Evolutionary conservation across 2,888 invertebrate species (phyloP).

Genomic region (Chydorus sphaericus): DNA sequence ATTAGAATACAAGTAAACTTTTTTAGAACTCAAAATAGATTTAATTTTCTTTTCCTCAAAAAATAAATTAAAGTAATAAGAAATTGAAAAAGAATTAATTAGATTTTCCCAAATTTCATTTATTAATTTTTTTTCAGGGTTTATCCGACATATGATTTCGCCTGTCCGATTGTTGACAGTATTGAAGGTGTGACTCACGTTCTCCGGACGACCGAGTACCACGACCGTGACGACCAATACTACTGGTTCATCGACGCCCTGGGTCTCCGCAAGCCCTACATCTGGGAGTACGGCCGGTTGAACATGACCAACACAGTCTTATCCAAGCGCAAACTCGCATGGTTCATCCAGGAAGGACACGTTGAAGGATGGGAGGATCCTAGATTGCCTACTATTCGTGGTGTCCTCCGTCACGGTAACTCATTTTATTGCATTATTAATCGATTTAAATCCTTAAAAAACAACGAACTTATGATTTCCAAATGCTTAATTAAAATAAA

Average conservation of each 20-base stretch:
- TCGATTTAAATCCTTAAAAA: no score
- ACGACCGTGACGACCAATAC: slow-evolving; percentile 94
- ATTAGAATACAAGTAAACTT: slow-evolving; percentile 72
- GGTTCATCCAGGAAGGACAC: slow-evolving; percentile 86
- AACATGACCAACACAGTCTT: slow-evolving; percentile 98
- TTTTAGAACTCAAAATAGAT: not conserved
- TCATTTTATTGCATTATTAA: no score
- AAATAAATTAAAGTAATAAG: not conserved
- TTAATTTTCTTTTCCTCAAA: slow-evolving; percentile 23
- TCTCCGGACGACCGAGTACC: slow-evolving; percentile 94
- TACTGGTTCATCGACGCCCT: slow-evolving; percentile 90
- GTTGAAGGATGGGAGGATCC: slow-evolving; percentile 99
- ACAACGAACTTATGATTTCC: no score
- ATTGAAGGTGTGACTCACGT: slow-evolving; percentile 96
- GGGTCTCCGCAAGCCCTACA: slow-evolving; percentile 71
- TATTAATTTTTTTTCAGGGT: slow-evolving; percentile 45
- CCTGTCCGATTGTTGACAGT: slow-evolving; percentile 97
- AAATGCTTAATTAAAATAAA: no score
- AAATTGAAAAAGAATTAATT: not conserved
- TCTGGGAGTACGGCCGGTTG: slow-evolving; percentile 91
- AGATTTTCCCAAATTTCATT: not conserved
- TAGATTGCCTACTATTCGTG: slow-evolving; percentile 93
- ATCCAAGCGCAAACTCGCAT: slow-evolving; percentile 91
- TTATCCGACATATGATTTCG: slow-evolving; percentile 99
- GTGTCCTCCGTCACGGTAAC: slow-evolving; percentile 83